phyloP scores from a whole-genome alignment of 1,140 invertebrate species.

The Druon quercuslanigerum region DNA sequence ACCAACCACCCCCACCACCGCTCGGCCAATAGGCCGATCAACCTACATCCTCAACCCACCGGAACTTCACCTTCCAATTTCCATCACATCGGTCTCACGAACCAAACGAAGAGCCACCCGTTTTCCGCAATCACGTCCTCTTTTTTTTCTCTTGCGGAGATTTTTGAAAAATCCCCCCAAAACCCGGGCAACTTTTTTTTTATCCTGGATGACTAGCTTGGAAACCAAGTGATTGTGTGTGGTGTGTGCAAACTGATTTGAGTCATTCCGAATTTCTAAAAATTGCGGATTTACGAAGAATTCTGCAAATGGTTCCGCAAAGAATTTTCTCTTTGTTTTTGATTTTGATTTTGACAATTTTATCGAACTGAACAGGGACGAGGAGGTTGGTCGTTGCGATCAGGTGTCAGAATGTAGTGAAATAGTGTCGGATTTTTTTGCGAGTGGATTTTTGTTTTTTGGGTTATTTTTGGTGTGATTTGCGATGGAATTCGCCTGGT shows the following conservation, averaged over 20 bases:
- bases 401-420: background rate
- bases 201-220: background rate
- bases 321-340: background rate
- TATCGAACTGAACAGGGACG: background rate
- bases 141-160: background rate
- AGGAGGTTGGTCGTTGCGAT: too few species aligned
- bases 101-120: constrained; percentile 35
- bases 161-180: background rate
- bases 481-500: constrained; percentile 70
- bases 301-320: background rate
- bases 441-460: background rate
- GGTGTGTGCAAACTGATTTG: background rate
- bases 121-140: constrained; percentile 14
- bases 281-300: background rate
- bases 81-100: constrained; percentile 35
- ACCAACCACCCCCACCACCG: constrained; percentile 2
- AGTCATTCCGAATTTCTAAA: too few species aligned
- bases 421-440: background rate
- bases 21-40: constrained; percentile 43
- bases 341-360: background rate
- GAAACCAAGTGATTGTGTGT: background rate
- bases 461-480: constrained; percentile 4
- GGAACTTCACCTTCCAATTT: constrained; percentile 34
- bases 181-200: background rate
- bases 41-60: constrained; percentile 45